A percentile compares a stretch with the other conserved stretches of the same genome.
phyloP scores from a whole-genome alignment of 1,140 invertebrate genomes.

The Apis dorsata region DNA sequence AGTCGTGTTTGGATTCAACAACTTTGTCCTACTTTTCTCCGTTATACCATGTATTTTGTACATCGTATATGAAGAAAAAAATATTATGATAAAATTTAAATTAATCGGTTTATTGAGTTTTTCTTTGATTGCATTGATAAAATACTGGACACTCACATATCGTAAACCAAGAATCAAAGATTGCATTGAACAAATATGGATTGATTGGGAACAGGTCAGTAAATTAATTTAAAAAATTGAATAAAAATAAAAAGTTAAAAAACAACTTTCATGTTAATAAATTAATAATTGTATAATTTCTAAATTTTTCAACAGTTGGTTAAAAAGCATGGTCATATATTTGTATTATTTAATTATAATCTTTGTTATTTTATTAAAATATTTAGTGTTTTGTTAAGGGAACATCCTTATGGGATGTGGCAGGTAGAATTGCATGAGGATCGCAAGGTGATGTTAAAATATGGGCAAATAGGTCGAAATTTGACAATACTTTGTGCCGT shows the following conservation, averaged over 20 bases:
- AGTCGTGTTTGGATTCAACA: conserved; percentile 17
- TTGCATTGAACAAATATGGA: conserved; percentile 55
- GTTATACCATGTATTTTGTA: conserved; percentile 42
- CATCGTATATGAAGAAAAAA: conserved; percentile 38
- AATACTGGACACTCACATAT: conserved; percentile 45
- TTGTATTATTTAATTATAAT: too few relatives aligned
- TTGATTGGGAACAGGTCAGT: conserved; percentile 60
- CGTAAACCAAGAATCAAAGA: conserved; percentile 18
- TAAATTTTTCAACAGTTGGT: too few relatives aligned
- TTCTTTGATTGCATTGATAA: conserved; percentile 23
- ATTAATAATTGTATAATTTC: too few relatives aligned
- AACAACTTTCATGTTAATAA: too few relatives aligned
- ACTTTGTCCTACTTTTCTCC: conserved; percentile 29
- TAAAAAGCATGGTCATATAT: too few relatives aligned
- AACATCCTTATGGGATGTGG: neutral
- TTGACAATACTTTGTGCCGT: conserved; percentile 45
- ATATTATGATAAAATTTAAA: conserved; percentile 35
- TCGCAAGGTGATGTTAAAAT: conserved; percentile 48
- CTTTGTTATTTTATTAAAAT: neutral
- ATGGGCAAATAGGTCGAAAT: conserved; percentile 43
- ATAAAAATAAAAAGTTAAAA: neutral
- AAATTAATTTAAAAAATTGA: neutral
- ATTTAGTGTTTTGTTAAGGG: neutral
- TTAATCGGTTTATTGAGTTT: conserved; percentile 34
- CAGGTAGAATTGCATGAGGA: conserved; percentile 33